Evolutionary conservation across 2,797 vertebrate genomes (phyloP), one percentile per base, ranked within the genome.

Genomic region (Sebastes oblongus): DNA sequence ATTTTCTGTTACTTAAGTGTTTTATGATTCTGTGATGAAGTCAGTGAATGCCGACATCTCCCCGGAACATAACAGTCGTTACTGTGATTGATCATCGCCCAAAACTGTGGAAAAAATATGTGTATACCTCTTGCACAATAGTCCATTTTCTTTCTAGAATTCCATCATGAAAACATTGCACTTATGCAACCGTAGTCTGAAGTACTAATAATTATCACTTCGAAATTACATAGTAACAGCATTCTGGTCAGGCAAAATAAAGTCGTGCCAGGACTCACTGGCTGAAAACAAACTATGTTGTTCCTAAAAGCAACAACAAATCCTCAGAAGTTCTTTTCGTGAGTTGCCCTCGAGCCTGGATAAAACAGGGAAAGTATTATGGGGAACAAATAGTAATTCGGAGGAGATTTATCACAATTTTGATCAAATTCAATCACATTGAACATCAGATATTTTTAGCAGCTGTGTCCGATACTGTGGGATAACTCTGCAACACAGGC

Each of bases 181-280:
- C 67, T 88, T 73, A 54, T 52, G 69, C 30, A 83, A 86, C 54
- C 22, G 3, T 59, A 16, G 32, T 22, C 66, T 55, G 8, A 68
- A 69, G 25, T 10, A 58, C 34, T 46, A 54, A 78, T 71, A 36
- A 80, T 88, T 84, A 83, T 80, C 83, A 77, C 73, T 75, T 90
- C 36, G 75, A 27, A 78, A 78, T 80, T 4, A 52, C 69, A 81
- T 27, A 30, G n/a, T 24, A 66, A 72, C 66, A 77, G 55, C 32
- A 60, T 67, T 83, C 61, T 64, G 58, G 42, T 85, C 68, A 46
- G 75, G 70, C 13, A 61, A 77, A 80, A 68, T 20, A 76, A 77
- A 62, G 50, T 52, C 22, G 59, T 61, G 25, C 62, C 79, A 80
- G 81, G 42, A 80, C 59, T 76, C 71, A 5, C 61, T 81, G 81